A percentile compares a stretch with the other conserved stretches of the same genome.
Evolutionary conservation across 1,140 invertebrate genomes (phyloP).

Genomic region (Scaptodrosophila lebanonensis): DNA sequence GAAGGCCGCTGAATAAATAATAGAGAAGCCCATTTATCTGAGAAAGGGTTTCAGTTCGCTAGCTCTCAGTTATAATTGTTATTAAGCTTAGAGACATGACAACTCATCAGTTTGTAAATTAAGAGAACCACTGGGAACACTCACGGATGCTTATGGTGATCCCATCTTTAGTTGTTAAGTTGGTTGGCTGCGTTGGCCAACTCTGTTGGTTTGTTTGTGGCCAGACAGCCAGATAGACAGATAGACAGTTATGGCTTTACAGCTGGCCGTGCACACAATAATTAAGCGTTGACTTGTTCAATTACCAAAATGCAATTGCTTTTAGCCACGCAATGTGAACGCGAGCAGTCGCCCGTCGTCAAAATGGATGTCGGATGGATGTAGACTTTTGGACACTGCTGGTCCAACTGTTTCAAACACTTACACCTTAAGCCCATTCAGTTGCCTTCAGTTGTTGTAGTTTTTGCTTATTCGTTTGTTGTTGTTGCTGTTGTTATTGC

Average conservation of each 20-base stretch:
- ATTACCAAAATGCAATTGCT: slow-evolving; percentile 73
- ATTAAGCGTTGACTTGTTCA: slow-evolving; percentile 73
- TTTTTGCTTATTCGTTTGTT: slow-evolving; percentile 2
- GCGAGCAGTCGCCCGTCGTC: slow-evolving; percentile 3
- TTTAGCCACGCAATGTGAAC: slow-evolving; percentile 54
- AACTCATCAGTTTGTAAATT: no score
- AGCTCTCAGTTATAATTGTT: no score
- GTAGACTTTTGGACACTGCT: neutral
- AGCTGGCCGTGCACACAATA: slow-evolving; percentile 51
- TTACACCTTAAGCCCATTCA: slow-evolving; percentile 10
- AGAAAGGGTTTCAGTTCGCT: no score
- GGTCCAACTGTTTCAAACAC: slow-evolving; percentile 1
- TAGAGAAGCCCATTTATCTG: no score
- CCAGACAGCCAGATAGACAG: slow-evolving; percentile 41
- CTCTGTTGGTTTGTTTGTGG: slow-evolving; percentile 3
- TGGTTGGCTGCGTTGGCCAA: no score
- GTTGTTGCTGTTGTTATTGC: neutral
- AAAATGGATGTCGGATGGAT: no score
- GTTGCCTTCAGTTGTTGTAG: slow-evolving; percentile 2
- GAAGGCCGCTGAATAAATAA: no score
- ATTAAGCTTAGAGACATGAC: no score
- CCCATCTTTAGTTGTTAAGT: no score
- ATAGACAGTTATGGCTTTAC: slow-evolving; percentile 62
- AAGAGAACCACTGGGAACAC: no score
- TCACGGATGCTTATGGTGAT: no score